phyloP scores from a whole-genome alignment of 2,113 vertebrate genomes.

The Poeciliopsis turrubarensis region DNA sequence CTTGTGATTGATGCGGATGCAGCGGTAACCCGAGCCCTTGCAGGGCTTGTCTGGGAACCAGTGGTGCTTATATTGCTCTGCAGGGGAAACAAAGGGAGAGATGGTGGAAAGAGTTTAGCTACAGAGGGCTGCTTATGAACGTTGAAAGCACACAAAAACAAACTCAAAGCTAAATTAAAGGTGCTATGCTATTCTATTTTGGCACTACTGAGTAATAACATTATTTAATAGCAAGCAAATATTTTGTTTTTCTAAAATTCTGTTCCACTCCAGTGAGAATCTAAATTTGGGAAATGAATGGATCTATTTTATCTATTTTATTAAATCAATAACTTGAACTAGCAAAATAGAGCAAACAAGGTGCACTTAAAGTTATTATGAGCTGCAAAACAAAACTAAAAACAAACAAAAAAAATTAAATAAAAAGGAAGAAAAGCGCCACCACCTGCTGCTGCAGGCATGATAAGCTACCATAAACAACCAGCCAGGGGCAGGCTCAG shows the following conservation, averaged over 20 bases:
- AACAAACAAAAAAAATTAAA: constrained; percentile 2
- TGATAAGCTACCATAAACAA: constrained; percentile 72
- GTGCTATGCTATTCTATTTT: background rate
- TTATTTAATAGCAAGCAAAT: too few species aligned
- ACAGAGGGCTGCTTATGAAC: background rate
- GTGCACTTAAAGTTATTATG: background rate
- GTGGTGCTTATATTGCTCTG: constrained; percentile 99
- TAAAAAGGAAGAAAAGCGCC: constrained; percentile 14
- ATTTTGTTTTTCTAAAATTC: too few species aligned
- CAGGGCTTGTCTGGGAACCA: constrained; percentile 99
- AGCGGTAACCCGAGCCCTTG: constrained; percentile 98
- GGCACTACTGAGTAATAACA: too few species aligned
- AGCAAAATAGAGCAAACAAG: background rate
- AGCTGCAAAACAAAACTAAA: background rate
- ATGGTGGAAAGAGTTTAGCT: constrained; percentile 5
- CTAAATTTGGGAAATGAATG: background rate
- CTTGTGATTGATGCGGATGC: constrained; percentile 99
- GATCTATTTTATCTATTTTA: background rate
- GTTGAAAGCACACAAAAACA: background rate
- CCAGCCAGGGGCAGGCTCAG: constrained; percentile 17
- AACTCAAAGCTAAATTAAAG: background rate
- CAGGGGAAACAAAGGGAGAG: constrained; percentile 26
- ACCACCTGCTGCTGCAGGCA: constrained; percentile 48
- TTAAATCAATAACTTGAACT: background rate
- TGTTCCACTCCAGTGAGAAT: too few species aligned